A percentile compares a stretch with the other conserved stretches of the same genome.
Evolutionary conservation across 2,113 vertebrate genomes (phyloP).

Genomic region (Thinocorus orbignyianus): DNA sequence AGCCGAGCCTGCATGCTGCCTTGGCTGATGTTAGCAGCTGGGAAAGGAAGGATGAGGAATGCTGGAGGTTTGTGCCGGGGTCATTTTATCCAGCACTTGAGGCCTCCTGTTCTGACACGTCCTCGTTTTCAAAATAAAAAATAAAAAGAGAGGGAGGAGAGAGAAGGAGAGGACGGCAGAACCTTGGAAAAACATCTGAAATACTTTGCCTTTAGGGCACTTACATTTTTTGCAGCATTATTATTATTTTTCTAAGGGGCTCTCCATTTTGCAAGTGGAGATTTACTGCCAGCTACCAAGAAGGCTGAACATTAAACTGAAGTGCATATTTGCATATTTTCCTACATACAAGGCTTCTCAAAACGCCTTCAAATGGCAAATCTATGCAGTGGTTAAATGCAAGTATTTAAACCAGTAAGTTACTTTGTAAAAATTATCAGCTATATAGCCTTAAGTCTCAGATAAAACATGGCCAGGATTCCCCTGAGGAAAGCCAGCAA

Average conservation of each 20-base stretch:
- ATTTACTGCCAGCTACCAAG: constrained; percentile 24
- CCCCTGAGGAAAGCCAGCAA: constrained; percentile 74
- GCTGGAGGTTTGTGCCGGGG: constrained; percentile 19
- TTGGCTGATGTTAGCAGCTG: constrained; percentile 68
- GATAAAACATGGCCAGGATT: constrained; percentile 70
- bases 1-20: constrained; percentile 42
- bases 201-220: background rate
- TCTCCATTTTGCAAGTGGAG: constrained; percentile 17
- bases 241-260: background rate
- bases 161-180: background rate
- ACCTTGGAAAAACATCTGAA: constrained; percentile 15
- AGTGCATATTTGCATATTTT: constrained; percentile 35
- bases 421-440: constrained; percentile 27
- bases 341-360: background rate
- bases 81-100: constrained; percentile 22
- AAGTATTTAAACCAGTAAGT: constrained; percentile 50
- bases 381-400: constrained; percentile 33
- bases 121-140: background rate
- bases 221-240: background rate
- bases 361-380: background rate
- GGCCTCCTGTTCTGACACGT: constrained; percentile 49
- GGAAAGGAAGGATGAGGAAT: constrained; percentile 53
- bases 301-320: constrained; percentile 26
- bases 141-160: background rate
- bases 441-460: constrained; percentile 67